Evolutionary conservation across 1,140 invertebrate species (phyloP).

Genomic region (Drosophila auraria): DNA sequence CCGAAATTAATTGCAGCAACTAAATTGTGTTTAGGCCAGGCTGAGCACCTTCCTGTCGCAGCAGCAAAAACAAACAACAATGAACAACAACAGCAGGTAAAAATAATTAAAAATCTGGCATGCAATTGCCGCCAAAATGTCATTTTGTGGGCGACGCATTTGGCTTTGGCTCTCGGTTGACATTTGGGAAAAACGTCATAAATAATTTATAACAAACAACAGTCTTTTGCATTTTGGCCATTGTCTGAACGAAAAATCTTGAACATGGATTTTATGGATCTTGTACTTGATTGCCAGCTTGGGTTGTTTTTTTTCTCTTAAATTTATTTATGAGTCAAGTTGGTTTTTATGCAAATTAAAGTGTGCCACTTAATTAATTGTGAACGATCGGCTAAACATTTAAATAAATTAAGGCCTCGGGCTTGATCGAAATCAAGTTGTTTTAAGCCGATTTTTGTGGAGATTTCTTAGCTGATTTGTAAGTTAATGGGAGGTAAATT

Average conservation of each 20-base stretch:
- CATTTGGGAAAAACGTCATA: slow-evolving; percentile 60
- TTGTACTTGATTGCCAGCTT: slow-evolving; percentile 43
- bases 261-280: slow-evolving; percentile 55
- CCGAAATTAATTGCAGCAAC: slow-evolving; percentile 57
- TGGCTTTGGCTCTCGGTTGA: slow-evolving; percentile 47
- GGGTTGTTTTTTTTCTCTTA: slow-evolving; percentile 6
- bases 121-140: slow-evolving; percentile 46
- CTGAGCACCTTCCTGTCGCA: slow-evolving; percentile 43
- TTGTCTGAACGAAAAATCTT: slow-evolving; percentile 51
- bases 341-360: slow-evolving; percentile 52
- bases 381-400: slow-evolving; percentile 30
- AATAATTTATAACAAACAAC: slow-evolving; percentile 64
- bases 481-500: slow-evolving; percentile 19
- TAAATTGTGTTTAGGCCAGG: slow-evolving; percentile 48
- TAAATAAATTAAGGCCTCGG: slow-evolving; percentile 41
- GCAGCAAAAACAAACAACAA: slow-evolving; percentile 14
- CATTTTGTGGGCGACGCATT: slow-evolving; percentile 65
- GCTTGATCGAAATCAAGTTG: slow-evolving; percentile 35
- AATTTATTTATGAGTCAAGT: slow-evolving; percentile 34
- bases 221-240: slow-evolving; percentile 53
- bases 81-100: slow-evolving; percentile 15
- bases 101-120: slow-evolving; percentile 43
- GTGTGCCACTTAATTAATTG: slow-evolving; percentile 62
- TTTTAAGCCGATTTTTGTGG: slow-evolving; percentile 25
- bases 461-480: slow-evolving; percentile 26